Conservation (phyloP, 2,888 invertebrate genomes). For the Hartigia nigra region DNA sequence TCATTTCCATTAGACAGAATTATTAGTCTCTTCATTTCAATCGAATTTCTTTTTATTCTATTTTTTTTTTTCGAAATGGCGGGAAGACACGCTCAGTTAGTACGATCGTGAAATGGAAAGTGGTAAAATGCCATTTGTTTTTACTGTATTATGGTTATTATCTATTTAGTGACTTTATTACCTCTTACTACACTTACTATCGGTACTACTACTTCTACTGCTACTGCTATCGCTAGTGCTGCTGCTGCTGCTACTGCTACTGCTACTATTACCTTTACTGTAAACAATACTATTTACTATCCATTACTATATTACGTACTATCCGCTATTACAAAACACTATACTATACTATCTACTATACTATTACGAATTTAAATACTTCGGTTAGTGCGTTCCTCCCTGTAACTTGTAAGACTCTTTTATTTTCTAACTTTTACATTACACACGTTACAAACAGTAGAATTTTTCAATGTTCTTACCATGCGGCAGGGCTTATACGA, state of each 20-base stretch:
- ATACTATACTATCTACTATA: neutral
- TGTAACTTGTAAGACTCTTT: neutral
- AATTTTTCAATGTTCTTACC: neutral
- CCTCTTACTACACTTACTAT: neutral
- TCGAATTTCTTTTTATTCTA: neutral
- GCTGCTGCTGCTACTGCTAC: neutral
- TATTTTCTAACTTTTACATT: neutral
- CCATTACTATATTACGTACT: neutral
- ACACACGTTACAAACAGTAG: neutral
- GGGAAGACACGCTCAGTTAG: neutral
- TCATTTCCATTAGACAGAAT: neutral
- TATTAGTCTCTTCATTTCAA: neutral
- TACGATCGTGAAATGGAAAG: neutral
- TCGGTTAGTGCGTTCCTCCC: neutral
- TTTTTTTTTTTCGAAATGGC: too few species aligned
- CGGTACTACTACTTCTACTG: neutral
- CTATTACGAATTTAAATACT: neutral
- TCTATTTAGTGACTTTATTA: constrained; percentile 9
- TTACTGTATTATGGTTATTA: constrained; percentile 7
- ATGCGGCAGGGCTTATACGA: neutral
- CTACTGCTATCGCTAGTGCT: neutral
- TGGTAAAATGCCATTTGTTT: neutral
- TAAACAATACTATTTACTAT: neutral
- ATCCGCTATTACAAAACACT: neutral
- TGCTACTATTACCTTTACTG: neutral